Evolutionary conservation across 2,113 vertebrate genomes (phyloP).

Genomic region (Sphyrna mokarran): DNA sequence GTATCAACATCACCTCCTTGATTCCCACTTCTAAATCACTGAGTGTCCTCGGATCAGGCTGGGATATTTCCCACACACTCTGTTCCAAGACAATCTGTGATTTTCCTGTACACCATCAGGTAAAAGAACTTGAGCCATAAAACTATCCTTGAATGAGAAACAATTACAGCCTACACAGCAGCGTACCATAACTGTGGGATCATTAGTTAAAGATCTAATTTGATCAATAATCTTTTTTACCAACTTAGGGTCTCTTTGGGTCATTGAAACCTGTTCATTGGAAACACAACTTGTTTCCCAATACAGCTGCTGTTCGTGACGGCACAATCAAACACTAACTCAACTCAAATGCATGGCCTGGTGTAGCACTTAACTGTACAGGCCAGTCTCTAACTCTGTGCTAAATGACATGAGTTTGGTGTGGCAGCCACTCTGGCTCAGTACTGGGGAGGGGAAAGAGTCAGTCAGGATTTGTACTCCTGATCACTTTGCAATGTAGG

Average conservation of each 20-base stretch:
- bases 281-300: background rate
- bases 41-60: background rate
- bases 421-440: too few species aligned
- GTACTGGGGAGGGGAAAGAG: too few species aligned
- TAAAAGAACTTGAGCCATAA: background rate
- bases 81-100: background rate
- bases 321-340: too few species aligned
- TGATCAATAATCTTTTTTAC: background rate
- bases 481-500: too few species aligned
- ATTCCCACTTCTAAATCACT: background rate
- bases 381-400: too few species aligned
- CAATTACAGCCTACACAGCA: background rate
- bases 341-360: too few species aligned
- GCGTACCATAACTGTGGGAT: background rate
- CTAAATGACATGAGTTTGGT: too few species aligned
- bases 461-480: too few species aligned
- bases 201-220: background rate
- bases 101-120: background rate
- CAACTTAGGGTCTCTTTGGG: background rate
- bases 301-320: too few species aligned
- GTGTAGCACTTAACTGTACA: too few species aligned
- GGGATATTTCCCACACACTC: background rate
- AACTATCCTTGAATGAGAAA: background rate
- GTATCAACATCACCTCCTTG: slow-evolving; percentile 38
- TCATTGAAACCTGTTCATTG: background rate